A percentile compares a stretch with the other conserved stretches of the same genome.
Conservation (phyloP, 1,140 invertebrate species). For the Meteorus sp. region DNA sequence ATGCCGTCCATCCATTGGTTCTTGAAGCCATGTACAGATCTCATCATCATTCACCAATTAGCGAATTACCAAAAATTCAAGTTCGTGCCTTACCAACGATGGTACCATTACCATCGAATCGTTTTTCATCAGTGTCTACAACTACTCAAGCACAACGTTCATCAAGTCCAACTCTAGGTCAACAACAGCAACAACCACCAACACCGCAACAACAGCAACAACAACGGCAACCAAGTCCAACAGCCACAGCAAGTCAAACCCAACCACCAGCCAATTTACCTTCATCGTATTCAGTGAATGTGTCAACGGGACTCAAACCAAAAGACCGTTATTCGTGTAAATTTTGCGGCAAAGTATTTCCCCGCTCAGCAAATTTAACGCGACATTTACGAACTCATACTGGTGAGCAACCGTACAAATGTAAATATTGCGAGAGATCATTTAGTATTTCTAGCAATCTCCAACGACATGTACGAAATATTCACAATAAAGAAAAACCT, state of each 20-base stretch:
- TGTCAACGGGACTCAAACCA: constrained; percentile 64
- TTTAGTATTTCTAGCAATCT: constrained; percentile 99
- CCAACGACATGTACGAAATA: constrained; percentile 98
- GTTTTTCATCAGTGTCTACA: constrained; percentile 47
- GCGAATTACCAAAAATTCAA: constrained; percentile 58
- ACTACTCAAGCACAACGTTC: constrained; percentile 32
- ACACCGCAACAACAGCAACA: constrained; percentile 16
- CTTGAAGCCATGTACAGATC: constrained; percentile 73
- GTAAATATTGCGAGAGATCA: constrained; percentile 97
- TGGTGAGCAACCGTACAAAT: constrained; percentile 97
- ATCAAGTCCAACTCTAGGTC: constrained; percentile 29
- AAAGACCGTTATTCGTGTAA: constrained; percentile 96
- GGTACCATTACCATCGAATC: constrained; percentile 55
- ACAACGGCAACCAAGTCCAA: constrained; percentile 17
- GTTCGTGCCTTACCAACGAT: constrained; percentile 54
- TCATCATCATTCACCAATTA: constrained; percentile 53
- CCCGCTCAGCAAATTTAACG: constrained; percentile 96
- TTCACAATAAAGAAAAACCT: constrained; percentile 96
- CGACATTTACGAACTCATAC: constrained; percentile 96
- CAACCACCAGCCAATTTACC: constrained; percentile 47
- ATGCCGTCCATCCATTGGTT: constrained; percentile 67
- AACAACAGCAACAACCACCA: constrained; percentile 25
- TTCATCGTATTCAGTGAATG: constrained; percentile 49
- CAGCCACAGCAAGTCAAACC: constrained; percentile 15
- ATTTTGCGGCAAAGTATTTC: constrained; percentile 98